Base-by-base conservation (phyloP, 1,140 invertebrate genomes). In the Andricus grossulariae region DNA sequence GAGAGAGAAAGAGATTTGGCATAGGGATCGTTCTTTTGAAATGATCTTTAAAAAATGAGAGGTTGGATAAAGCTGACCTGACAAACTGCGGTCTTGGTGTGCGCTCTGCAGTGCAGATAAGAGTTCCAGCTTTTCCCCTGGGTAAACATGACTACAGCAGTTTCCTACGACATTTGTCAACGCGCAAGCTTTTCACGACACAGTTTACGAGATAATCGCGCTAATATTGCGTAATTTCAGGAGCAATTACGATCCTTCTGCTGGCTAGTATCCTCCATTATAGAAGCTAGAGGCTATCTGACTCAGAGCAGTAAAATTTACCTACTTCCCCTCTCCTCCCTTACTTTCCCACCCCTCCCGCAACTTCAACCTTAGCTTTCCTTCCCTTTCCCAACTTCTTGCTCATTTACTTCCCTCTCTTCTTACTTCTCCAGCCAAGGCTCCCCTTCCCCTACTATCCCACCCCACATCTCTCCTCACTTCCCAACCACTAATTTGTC, bases 151-250 rank as follows among this genome's bases (percentile, higher is more conserved):
- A 32, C 25, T 32, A 32, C 25, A 66, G 39, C 57, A 66, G 57
- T 66, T 66, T 66, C 57, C 57, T 32, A 32, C 19, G 25, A 66
- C 21, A 66, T 32, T 66, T 66, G 57, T 66, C 57, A 25, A 25
- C 10, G n/a, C 57, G 32, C 57, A 66, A 66, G 57, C 25, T 66
- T 66, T 66, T 66, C 57, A 66, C 57, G 57, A 66, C 57, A 66
- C 57, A 66, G 32, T 66, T 66, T 66, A 66, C 57, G 57, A 66
- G 57, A 66, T 25, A 66, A 66, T 66, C 57, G 57, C 21, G 25
- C 57, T 66, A 66, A 66, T 66, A 66, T 66, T 66, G 57, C 57
- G 21, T 66, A 66, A 66, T 66, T 66, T 21, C 57, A 32, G 25
- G 25, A 32, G 57, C 39, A 66, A 66, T 66, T 66, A 66, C 25